phyloP scores from a whole-genome alignment of 1,140 invertebrate species.

The Teleopsis dalmanni region DNA sequence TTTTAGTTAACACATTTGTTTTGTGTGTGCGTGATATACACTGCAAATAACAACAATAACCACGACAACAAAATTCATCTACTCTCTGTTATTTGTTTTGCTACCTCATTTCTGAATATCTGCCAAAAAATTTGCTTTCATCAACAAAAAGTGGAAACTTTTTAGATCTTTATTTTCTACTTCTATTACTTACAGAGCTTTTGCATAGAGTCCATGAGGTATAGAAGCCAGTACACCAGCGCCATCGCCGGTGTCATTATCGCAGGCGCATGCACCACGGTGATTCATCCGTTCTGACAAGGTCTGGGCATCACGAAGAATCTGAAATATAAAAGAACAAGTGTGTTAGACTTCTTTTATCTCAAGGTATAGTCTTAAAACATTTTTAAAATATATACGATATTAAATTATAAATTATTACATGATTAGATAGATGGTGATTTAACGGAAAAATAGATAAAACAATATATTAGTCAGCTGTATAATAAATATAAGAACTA shows the following conservation, averaged over 20 bases:
- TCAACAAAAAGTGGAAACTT: too few relatives aligned
- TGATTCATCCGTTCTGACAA: conserved; percentile 97
- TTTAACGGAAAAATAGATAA: too few relatives aligned
- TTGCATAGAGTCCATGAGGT: conserved; percentile 86
- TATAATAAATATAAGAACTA: too few relatives aligned
- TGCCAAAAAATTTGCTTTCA: too few relatives aligned
- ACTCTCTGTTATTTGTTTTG: too few relatives aligned
- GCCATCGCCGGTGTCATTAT: conserved; percentile 98
- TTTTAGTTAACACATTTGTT: too few relatives aligned
- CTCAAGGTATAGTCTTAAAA: neutral
- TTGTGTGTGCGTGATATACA: too few relatives aligned
- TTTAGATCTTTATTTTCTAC: neutral
- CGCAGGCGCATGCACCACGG: conserved; percentile 94
- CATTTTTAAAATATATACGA: neutral
- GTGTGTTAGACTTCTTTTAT: conserved; percentile 4
- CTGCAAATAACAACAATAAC: too few relatives aligned
- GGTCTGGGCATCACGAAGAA: conserved; percentile 87
- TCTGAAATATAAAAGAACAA: conserved; percentile 51
- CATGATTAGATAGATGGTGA: too few relatives aligned
- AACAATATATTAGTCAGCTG: too few relatives aligned
- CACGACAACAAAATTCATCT: too few relatives aligned
- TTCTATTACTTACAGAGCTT: conserved; percentile 64
- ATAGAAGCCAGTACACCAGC: conserved; percentile 94
- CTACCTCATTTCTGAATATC: too few relatives aligned
- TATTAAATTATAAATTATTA: neutral